Conservation (phyloP, 2,797 vertebrate species). For the Chaetodon trifasciatus region DNA sequence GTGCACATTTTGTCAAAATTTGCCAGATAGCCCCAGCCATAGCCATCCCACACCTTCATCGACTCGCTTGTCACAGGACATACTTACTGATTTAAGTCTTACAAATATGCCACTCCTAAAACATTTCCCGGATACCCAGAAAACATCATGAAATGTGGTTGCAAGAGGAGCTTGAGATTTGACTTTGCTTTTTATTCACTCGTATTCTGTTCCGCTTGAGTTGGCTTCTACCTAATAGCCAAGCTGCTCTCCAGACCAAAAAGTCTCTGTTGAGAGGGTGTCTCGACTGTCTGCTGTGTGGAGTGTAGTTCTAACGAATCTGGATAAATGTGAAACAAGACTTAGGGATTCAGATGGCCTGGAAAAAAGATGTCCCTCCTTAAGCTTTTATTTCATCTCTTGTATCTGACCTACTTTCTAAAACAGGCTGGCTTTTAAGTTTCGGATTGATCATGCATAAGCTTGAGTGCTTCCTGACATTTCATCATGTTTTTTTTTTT, state of each 20-base stretch:
- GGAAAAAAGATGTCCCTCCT: conserved; percentile 19
- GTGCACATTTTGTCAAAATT: not conserved
- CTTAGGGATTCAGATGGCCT: conserved; percentile 23
- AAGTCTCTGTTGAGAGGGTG: conserved; percentile 10
- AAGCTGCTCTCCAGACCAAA: conserved; percentile 9
- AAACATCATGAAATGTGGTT: not conserved
- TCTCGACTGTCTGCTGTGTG: not conserved
- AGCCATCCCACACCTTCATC: not conserved
- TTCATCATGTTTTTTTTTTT: not conserved
- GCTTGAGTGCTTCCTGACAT: conserved; percentile 12
- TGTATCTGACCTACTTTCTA: conserved; percentile 60
- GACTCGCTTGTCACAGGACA: not conserved
- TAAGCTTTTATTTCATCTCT: conserved; percentile 53
- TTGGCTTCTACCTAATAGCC: conserved; percentile 1
- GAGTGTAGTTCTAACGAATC: conserved; percentile 33
- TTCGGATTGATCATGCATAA: conserved; percentile 27
- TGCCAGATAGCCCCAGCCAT: not conserved
- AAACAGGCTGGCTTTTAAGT: conserved; percentile 31
- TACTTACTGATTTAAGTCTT: conserved; percentile 3
- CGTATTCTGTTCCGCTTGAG: conserved; percentile 2
- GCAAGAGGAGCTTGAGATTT: conserved; percentile 5
- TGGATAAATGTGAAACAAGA: conserved; percentile 38
- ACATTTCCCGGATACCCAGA: conserved; percentile 11
- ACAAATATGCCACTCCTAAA: conserved; percentile 22
- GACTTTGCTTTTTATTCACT: conserved; percentile 13